Evolutionary conservation across 2,888 invertebrate genomes (phyloP).

Genomic region (Polyommatus icarus): DNA sequence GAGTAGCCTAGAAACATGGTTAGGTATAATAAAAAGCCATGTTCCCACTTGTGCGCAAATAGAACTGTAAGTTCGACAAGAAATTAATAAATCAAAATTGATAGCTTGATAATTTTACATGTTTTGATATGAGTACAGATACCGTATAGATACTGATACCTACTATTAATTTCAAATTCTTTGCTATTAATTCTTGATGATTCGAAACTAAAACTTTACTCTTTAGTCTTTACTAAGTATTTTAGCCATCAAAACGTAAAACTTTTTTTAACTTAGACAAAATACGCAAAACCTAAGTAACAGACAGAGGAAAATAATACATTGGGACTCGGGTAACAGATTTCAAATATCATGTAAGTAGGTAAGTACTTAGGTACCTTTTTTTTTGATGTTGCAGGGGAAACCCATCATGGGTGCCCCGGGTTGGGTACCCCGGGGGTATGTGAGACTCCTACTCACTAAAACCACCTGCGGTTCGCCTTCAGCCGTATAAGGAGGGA

Average conservation of each 20-base stretch:
- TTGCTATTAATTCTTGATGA: not conserved
- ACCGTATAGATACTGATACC: conserved; percentile 8
- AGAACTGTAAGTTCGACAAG: not conserved
- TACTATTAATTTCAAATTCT: conserved; percentile 25
- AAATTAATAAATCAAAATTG: conserved; percentile 17
- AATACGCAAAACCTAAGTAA: not conserved
- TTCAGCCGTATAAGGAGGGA: too few relatives aligned
- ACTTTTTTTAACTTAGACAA: too few relatives aligned
- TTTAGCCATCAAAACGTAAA: not conserved
- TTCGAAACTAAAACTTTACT: not conserved
- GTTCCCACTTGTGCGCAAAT: not conserved
- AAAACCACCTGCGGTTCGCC: too few relatives aligned
- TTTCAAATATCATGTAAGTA: too few relatives aligned
- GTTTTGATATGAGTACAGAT: conserved; percentile 1
- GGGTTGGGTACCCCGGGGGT: too few relatives aligned
- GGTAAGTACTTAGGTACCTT: too few relatives aligned
- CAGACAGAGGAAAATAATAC: too few relatives aligned
- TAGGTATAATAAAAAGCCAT: not conserved
- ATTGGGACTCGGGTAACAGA: too few relatives aligned
- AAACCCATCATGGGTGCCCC: too few relatives aligned
- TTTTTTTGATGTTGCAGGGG: too few relatives aligned
- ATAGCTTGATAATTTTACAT: conserved; percentile 20
- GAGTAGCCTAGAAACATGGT: not conserved
- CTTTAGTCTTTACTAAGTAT: not conserved
- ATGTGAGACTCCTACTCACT: too few relatives aligned